Percentiles rank a stretch among this genome's conserved stretches.
Evolutionary conservation across 2,888 invertebrate species (phyloP).

Genomic region (Agrochola lychnidis): DNA sequence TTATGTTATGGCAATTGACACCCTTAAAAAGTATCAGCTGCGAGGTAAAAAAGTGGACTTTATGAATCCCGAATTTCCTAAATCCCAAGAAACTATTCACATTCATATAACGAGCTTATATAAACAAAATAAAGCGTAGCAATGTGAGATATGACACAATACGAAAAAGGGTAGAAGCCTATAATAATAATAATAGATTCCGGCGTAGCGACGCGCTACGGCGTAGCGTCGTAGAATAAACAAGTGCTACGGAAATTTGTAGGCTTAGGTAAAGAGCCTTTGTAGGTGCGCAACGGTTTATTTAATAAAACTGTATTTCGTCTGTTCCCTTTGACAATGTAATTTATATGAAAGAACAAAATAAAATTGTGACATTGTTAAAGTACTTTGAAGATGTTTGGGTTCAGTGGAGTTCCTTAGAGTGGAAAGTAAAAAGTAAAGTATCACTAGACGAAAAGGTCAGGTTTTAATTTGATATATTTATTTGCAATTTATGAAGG

Average conservation of each 20-base stretch:
- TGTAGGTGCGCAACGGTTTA: conserved; percentile 61
- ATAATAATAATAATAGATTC: conserved; percentile 74
- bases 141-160: conserved; percentile 68
- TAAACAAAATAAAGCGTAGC: conserved; percentile 65
- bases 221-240: conserved; percentile 81
- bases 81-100: conserved; percentile 48
- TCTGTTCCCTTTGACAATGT: conserved; percentile 61
- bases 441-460: conserved; percentile 37
- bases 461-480: conserved; percentile 11
- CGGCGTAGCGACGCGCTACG: conserved; percentile 69
- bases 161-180: conserved; percentile 66
- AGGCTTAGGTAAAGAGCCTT: conserved; percentile 66
- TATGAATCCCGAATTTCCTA: conserved; percentile 19
- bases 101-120: conserved; percentile 55
- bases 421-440: conserved; percentile 41
- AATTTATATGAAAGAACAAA: conserved; percentile 55
- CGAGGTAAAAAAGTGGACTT: conserved; percentile 6
- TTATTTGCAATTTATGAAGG: conserved; percentile 9
- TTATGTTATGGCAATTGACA: background rate
- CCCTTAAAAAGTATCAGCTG: background rate
- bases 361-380: conserved; percentile 52
- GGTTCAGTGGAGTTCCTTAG: conserved; percentile 32
- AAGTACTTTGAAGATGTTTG: conserved; percentile 61
- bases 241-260: conserved; percentile 81
- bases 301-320: conserved; percentile 65